Conservation (phyloP, 1,140 invertebrate genomes). For the Geopemphigus sp. region DNA sequence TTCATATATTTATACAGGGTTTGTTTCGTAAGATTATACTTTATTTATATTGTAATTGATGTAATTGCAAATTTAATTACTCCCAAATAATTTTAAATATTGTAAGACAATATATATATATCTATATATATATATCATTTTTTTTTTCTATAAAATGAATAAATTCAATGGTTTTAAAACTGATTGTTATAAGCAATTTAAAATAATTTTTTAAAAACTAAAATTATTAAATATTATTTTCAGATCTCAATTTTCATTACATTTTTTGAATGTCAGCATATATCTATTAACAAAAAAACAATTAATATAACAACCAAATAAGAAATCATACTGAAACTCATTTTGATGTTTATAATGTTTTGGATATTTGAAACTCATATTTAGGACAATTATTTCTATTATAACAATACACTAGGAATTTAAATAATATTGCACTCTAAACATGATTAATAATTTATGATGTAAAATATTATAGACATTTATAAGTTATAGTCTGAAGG, state of each 20-base stretch:
- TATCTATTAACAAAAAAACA: neutral
- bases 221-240: neutral
- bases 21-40: conserved; percentile 6
- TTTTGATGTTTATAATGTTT: neutral
- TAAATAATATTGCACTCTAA: conserved; percentile 9
- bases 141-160: neutral
- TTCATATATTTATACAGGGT: conserved; percentile 32
- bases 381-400: neutral
- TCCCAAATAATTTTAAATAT: neutral
- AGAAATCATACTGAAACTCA: neutral
- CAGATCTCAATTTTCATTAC: neutral
- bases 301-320: neutral
- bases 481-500: conserved; percentile 10
- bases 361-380: neutral
- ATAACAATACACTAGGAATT: neutral
- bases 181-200: too few relatives aligned
- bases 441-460: neutral
- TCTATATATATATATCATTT: neutral
- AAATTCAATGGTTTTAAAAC: too few relatives aligned
- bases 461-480: neutral
- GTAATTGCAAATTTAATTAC: neutral
- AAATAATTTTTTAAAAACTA: neutral
- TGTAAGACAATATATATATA: too few relatives aligned
- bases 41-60: neutral
- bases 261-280: neutral